Evolutionary conservation across 2,113 vertebrate species (phyloP).

Genomic region (Pelobates fuscus): DNA sequence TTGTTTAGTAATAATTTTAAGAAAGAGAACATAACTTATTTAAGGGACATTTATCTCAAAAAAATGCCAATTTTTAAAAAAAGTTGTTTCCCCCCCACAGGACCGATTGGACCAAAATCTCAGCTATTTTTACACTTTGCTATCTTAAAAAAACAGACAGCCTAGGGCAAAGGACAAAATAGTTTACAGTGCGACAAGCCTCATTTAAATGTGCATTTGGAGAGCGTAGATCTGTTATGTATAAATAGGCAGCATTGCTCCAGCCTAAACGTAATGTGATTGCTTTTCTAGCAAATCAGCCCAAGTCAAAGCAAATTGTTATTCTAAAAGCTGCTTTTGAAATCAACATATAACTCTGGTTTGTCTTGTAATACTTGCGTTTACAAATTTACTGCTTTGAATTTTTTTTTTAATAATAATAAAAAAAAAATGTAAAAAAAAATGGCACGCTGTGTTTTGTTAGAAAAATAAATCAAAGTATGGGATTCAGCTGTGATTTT

Average conservation of each 20-base stretch:
- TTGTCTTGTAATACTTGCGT: neutral
- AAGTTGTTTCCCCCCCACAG: constrained; percentile 65
- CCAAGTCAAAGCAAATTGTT: neutral
- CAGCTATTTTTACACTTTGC: constrained; percentile 66
- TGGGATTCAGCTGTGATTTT: no score
- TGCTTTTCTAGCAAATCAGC: neutral
- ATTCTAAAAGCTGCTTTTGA: neutral
- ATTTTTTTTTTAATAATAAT: no score
- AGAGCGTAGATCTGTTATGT: constrained; percentile 64
- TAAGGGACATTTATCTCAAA: constrained; percentile 72
- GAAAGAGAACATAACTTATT: constrained; percentile 74
- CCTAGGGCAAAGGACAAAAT: constrained; percentile 62
- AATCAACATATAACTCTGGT: neutral
- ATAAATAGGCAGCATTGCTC: constrained; percentile 50
- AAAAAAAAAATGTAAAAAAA: no score
- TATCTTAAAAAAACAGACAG: constrained; percentile 67
- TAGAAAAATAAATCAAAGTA: no score
- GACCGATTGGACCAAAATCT: constrained; percentile 62
- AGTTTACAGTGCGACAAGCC: constrained; percentile 62
- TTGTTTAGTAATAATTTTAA: constrained; percentile 66
- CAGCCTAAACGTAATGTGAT: neutral
- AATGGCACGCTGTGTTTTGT: no score
- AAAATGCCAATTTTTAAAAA: constrained; percentile 66
- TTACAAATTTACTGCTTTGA: neutral
- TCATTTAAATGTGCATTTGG: constrained; percentile 58